A percentile compares a stretch with the other conserved stretches of the same genome.
Conservation (phyloP, 2,888 invertebrate genomes). For the Macrophya alboannulata region DNA sequence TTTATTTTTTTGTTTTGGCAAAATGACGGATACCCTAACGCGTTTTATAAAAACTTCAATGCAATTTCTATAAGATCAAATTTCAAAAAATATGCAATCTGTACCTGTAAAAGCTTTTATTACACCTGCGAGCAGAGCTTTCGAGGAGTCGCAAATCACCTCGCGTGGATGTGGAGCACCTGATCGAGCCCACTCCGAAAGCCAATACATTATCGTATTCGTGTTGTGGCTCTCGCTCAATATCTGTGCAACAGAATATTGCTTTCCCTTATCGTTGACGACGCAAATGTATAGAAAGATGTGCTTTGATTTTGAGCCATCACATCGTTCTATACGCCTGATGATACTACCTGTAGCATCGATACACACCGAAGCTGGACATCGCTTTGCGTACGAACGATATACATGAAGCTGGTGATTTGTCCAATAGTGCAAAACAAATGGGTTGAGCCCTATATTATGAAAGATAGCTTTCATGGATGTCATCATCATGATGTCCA, state of each 20-base stretch:
- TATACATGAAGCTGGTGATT: slow-evolving; percentile 17
- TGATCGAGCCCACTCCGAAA: slow-evolving; percentile 56
- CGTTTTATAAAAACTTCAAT: no score
- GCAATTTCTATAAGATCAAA: no score
- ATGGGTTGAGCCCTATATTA: slow-evolving; percentile 12
- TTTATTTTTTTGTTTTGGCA: no score
- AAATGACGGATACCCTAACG: no score
- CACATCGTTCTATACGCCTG: slow-evolving; percentile 43
- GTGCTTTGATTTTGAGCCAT: slow-evolving; percentile 45
- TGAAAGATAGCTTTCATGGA: neutral
- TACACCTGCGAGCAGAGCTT: neutral
- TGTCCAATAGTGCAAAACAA: slow-evolving; percentile 28
- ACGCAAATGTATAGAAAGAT: slow-evolving; percentile 16
- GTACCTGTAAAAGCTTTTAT: slow-evolving; percentile 7
- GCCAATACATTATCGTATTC: slow-evolving; percentile 58
- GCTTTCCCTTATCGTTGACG: neutral
- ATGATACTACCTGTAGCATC: slow-evolving; percentile 61
- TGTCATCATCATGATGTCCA: slow-evolving; percentile 41
- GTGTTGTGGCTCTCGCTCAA: slow-evolving; percentile 9
- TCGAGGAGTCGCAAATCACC: slow-evolving; percentile 16
- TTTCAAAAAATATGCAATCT: no score
- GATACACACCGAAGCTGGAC: slow-evolving; percentile 24
- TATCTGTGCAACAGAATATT: slow-evolving; percentile 23
- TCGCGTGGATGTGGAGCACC: slow-evolving; percentile 49
- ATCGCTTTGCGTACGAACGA: slow-evolving; percentile 19